Conservation (phyloP, 2,113 vertebrate species). For the Rhea pennata region DNA sequence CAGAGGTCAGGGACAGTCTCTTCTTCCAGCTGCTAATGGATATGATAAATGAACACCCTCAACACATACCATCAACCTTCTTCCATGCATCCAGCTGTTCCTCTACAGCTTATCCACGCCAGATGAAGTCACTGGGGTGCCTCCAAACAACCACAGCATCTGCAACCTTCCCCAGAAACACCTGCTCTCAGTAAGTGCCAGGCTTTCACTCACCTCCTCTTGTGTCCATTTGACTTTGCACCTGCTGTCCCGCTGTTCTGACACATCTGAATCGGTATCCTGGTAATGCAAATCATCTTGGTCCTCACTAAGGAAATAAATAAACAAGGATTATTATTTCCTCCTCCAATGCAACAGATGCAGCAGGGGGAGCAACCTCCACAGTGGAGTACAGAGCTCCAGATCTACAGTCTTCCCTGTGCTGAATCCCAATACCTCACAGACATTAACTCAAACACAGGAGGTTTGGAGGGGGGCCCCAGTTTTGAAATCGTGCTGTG, state of each 20-base stretch:
- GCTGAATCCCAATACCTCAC: background rate
- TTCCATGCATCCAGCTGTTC: background rate
- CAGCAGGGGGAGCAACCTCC: background rate
- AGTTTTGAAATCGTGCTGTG: fast-evolving
- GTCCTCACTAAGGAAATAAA: conserved; percentile 81
- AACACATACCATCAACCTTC: background rate
- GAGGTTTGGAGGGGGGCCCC: background rate
- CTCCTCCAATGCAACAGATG: fast-evolving
- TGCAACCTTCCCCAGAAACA: background rate
- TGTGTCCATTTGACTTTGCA: conserved; percentile 95
- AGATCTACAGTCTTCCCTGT: background rate
- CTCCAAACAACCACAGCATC: background rate
- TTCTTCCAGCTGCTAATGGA: background rate
- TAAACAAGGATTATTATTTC: fast-evolving
- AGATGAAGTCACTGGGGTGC: background rate
- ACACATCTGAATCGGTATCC: conserved; percentile 90
- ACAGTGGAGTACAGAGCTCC: fast-evolving
- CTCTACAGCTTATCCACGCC: background rate
- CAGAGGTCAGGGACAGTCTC: background rate
- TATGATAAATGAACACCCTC: background rate
- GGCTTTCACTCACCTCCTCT: conserved; percentile 85
- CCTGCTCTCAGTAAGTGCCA: background rate
- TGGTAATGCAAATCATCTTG: conserved; percentile 87
- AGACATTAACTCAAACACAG: background rate
- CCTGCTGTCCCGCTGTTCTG: conserved; percentile 88